Evolutionary conservation across 2,797 vertebrate genomes (phyloP), one percentile per base, ranked within the genome.

Genomic region (Aulostomus chinensis): DNA sequence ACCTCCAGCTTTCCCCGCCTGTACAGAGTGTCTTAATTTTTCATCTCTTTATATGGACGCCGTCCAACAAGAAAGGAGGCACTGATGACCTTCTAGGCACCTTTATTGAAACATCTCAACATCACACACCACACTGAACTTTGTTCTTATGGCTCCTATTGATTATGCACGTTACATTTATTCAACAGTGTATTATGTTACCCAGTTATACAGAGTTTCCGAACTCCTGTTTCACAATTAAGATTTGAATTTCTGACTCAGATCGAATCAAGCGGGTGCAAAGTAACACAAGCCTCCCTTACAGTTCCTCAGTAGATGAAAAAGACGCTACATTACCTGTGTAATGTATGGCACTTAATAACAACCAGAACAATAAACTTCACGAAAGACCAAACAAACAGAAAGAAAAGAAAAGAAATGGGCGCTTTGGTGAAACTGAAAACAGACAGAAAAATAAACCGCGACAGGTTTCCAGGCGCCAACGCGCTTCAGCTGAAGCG

Each of bases 291-390:
- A n/a, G n/a, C n/a, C n/a, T n/a, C n/a, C n/a, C n/a, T n/a, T n/a
- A n/a, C n/a, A n/a, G n/a, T n/a, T n/a, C n/a, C n/a, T n/a, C n/a
- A n/a, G n/a, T n/a, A n/a, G n/a, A n/a, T n/a, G n/a, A n/a, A n/a
- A n/a, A n/a, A n/a, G n/a, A n/a, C n/a, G n/a, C n/a, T n/a, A n/a
- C n/a, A n/a, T n/a, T n/a, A n/a, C n/a, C n/a, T n/a, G n/a, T n/a
- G n/a, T n/a, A n/a, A 80, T 54, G 18, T 73, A 81, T 84, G 80
- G 82, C 84, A 86, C 80, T 76, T 74, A 24, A 80, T 68, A 50
- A 77, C 69, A 69, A 3, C 45, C 15, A 59, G 78, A 51, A 48
- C 28, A 32, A 42, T 6, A 33, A 43, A 56, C 30, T 46, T 42
- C 46, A 61, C 51, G 68, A 68, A 52, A 55, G 46, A 64, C n/a